These are phyloP conservation scores for Acleris emargana DNA, from an alignment of 2,888 invertebrate genomes.

Conservation along the genomic window DNA sequence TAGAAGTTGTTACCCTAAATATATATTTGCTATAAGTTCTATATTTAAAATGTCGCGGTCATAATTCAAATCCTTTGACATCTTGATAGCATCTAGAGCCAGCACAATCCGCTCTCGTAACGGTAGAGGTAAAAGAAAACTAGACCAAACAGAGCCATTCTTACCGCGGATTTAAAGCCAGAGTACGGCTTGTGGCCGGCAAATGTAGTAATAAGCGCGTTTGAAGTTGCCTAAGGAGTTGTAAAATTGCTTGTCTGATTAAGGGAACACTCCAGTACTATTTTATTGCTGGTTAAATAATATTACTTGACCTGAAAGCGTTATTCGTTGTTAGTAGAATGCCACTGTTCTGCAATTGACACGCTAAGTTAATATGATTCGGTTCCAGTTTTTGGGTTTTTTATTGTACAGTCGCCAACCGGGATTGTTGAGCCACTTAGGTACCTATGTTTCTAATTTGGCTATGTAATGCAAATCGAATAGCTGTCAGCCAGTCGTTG, in stretches of 20 bases:
- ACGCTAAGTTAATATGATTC: too few relatives aligned
- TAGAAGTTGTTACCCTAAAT: too few relatives aligned
- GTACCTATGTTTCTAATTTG: too few relatives aligned
- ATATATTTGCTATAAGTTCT: too few relatives aligned
- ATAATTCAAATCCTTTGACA: slow-evolving; percentile 23
- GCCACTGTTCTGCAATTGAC: too few relatives aligned
- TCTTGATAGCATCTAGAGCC: slow-evolving; percentile 30
- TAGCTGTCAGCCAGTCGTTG: too few relatives aligned
- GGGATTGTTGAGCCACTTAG: too few relatives aligned
- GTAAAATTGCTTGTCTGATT: slow-evolving; percentile 36
- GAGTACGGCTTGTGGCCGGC: slow-evolving; percentile 22
- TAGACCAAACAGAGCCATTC: slow-evolving; percentile 27
- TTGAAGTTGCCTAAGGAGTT: slow-evolving; percentile 30
- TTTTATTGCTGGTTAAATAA: slow-evolving; percentile 15
- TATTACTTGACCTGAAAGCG: slow-evolving; percentile 16
- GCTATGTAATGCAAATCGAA: too few relatives aligned
- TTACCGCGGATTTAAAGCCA: slow-evolving; percentile 29
- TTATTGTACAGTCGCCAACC: too few relatives aligned
- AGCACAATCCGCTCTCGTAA: slow-evolving; percentile 28
- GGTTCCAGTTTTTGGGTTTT: too few relatives aligned
- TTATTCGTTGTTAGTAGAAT: not conserved
- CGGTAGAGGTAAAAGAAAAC: slow-evolving; percentile 35
- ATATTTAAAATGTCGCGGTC: slow-evolving; percentile 5
- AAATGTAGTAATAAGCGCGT: slow-evolving; percentile 32
- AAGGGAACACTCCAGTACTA: slow-evolving; percentile 29